A percentile compares a stretch with the other conserved stretches of the same genome.
Conservation (phyloP, 2,113 vertebrate genomes). For the Phyllostomus hastatus region DNA sequence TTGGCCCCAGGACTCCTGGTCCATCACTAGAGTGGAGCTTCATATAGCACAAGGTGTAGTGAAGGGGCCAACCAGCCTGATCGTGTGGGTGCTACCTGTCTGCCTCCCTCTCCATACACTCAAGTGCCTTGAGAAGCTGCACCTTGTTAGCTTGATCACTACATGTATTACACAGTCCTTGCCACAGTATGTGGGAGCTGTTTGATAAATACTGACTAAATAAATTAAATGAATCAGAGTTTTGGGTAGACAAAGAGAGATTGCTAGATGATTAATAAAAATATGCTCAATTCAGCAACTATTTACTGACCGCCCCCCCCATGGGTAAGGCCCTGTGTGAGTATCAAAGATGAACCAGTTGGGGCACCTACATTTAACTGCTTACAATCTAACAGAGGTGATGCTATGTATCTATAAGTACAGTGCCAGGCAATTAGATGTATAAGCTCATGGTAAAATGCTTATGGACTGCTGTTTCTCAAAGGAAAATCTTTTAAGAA, state of each 20-base stretch:
- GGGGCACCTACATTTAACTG: background rate
- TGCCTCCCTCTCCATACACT: background rate
- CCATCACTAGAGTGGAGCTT: background rate
- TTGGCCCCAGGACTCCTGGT: background rate
- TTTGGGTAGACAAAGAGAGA: background rate
- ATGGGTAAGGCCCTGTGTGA: background rate
- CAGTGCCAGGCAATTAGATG: background rate
- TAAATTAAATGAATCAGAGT: constrained; percentile 8
- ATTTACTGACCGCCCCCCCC: background rate
- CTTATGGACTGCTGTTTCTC: background rate
- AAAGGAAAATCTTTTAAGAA: background rate
- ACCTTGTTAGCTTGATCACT: background rate
- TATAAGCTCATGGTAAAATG: background rate
- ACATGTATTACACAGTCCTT: background rate
- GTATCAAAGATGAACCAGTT: background rate
- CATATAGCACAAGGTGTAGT: background rate
- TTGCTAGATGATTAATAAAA: background rate
- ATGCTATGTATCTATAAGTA: background rate
- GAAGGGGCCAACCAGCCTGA: no score
- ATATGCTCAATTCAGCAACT: background rate
- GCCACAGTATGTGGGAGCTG: background rate
- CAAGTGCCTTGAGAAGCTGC: background rate
- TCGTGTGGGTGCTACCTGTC: no score
- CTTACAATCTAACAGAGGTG: background rate
- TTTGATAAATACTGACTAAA: constrained; percentile 3